Evolutionary conservation across 2,797 vertebrate species (phyloP), one percentile per base, ranked within the genome.

Genomic region (Cyprinodon diabolis): DNA sequence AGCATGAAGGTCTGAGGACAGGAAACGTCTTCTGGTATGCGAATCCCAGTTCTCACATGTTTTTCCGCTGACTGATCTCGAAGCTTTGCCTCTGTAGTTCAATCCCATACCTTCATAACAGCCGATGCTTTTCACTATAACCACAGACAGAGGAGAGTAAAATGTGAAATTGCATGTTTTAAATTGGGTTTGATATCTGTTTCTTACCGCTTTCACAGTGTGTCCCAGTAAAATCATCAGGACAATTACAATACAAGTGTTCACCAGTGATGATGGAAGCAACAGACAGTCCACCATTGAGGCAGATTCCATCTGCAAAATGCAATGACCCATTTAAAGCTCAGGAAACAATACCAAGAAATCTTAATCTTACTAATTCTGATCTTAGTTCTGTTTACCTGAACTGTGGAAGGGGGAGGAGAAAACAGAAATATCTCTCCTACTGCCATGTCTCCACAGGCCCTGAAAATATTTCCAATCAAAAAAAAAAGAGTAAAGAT

Each of bases 231-330:
- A 90, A 93, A 0, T 82, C 86, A 0, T 86, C 84, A 0, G 82
- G 43, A 52, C 93, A 95, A 52, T 89, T 1, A 60, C 94, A 95
- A 55, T 92, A 87, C 75, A 90, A 57, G 82, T 89, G 89, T 1
- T 81, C 48, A 0, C 84, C 80, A 0, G 68, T 60, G 0, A 25
- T 35, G 71, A 80, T 0, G 1, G 84, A 63, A 0, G 78, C 17
- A 11, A 92, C 13, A 0, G 93, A 87, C 0, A 57, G 73, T 45
- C 91, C 94, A 23, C 92, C 92, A 0, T 94, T 90, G 0, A 90
- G 77, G 77, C 93, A 94, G 45, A 74, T 7, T 1, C 10, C 77
- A 52, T 47, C 87, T 89, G 0, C 68, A 23, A 54, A 9, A 66
- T 1, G 3, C 48, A 23, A 66, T 0, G 0, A 52, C 0, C 15